Evolutionary conservation across 2,888 invertebrate genomes (phyloP).

Genomic region (Julus scanicus): DNA sequence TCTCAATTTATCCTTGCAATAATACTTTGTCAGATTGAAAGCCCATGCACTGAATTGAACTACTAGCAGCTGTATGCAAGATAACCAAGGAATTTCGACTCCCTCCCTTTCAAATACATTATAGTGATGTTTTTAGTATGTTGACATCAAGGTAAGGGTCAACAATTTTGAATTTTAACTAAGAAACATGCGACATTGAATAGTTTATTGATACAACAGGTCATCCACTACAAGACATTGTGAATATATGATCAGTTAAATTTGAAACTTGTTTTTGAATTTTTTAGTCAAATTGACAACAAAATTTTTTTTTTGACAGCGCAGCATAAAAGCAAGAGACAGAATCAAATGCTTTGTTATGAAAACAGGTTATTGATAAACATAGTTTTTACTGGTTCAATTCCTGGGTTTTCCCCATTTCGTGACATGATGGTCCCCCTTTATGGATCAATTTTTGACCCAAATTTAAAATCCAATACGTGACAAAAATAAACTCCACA

Average conservation of each 20-base stretch:
- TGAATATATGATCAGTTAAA: not conserved
- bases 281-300: not conserved
- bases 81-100: not conserved
- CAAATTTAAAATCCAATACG: too few species aligned
- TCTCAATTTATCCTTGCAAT: not conserved
- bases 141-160: not conserved
- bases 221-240: not conserved
- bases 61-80: not conserved
- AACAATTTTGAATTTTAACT: constrained; percentile 16
- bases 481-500: too few species aligned
- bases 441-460: not conserved
- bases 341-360: not conserved
- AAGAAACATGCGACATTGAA: not conserved
- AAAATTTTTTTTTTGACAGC: not conserved
- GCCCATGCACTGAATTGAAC: not conserved
- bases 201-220: not conserved
- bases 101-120: not conserved
- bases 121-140: not conserved
- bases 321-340: not conserved
- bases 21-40: not conserved
- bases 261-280: not conserved
- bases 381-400: not conserved
- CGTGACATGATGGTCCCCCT: not conserved
- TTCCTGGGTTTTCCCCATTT: not conserved
- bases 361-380: not conserved